Base-by-base conservation (phyloP, 2,113 vertebrate species). In the Piprites chloris region DNA sequence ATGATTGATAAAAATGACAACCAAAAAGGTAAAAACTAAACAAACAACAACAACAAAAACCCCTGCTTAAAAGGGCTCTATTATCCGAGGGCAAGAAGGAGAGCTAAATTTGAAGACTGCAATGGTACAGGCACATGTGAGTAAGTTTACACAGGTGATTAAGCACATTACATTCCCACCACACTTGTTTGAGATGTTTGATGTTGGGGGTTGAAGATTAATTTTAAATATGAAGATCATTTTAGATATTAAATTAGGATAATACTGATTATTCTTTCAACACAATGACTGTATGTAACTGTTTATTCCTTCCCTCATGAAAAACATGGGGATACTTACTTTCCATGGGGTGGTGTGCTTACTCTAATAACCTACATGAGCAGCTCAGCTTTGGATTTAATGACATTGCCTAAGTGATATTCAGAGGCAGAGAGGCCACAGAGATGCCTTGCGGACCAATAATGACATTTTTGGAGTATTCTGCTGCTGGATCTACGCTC, bases 341-440 rank as follows among this genome's bases (percentile, higher is more conserved):
- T 78, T 44, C 20, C 42, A 35, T 1, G 18, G 9, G 20, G 55
- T 52, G 10, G 21, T 33, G 27, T 35, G 9, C 35, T 72, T 68
- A 32, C 21, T 72, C 24, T 28, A 78, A 71, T 18, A 74, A 78
- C 17, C 32, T 20, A 20, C 8, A 9, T 0, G 0, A 72, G 24
- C 7, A 79, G 49, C 47, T 61, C 49, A 87, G 1, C 41, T 77
- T 61, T 24, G 37, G 16, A 63, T 93, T 75, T 56, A 76, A 72
- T 41, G 47, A 32, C 35, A 47, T 32, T 62, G 28, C 22, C 56
- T 28, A 74, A 66, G 52, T 35, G 17, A 63, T 52, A 35, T 30
- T 56, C 35, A 28, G 65, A 79, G 53, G 35, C 35, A 82, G 39
- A 89, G 62, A 9, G 14, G 53, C 27, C 69, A 85, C 17, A 39